A percentile compares a stretch with the other conserved stretches of the same genome.
Evolutionary conservation across 2,888 invertebrate genomes (phyloP).

Genomic region (Pristionchus maxplancki): DNA sequence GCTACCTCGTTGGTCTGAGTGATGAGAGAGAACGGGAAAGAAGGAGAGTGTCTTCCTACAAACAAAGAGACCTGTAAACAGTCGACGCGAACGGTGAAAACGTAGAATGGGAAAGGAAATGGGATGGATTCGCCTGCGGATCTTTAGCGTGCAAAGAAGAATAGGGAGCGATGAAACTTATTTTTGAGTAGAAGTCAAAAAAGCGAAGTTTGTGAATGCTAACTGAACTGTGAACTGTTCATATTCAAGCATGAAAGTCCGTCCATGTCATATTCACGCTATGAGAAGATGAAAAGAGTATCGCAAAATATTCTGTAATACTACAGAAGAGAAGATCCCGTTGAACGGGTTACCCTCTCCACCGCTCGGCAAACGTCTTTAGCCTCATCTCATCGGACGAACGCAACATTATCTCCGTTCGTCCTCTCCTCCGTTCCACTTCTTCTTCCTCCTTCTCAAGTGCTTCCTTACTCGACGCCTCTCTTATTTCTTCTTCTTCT

Average conservation of each 20-base stretch:
- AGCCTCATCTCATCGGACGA: not conserved
- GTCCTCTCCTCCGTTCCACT: no score
- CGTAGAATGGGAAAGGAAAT: not conserved
- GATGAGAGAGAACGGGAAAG: not conserved
- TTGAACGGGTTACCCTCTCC: not conserved
- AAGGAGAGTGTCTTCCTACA: not conserved
- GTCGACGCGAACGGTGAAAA: not conserved
- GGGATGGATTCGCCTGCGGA: no score
- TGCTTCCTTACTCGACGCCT: not conserved
- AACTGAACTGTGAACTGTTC: no score
- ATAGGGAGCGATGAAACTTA: no score
- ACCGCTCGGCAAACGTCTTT: not conserved
- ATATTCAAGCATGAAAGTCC: no score
- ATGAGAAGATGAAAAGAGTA: no score
- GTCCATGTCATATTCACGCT: no score
- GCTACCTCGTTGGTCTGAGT: not conserved
- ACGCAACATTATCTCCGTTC: not conserved
- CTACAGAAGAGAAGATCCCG: no score
- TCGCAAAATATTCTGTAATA: no score
- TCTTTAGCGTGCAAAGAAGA: no score
- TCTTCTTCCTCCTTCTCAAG: constrained; percentile 18
- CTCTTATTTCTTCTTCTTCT: not conserved
- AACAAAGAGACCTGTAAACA: not conserved
- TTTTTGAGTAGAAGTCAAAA: no score
- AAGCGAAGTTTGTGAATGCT: no score